Conservation (phyloP, 35 echinoderm and acorn worm genomes). For the Ophioderma brevispina region DNA sequence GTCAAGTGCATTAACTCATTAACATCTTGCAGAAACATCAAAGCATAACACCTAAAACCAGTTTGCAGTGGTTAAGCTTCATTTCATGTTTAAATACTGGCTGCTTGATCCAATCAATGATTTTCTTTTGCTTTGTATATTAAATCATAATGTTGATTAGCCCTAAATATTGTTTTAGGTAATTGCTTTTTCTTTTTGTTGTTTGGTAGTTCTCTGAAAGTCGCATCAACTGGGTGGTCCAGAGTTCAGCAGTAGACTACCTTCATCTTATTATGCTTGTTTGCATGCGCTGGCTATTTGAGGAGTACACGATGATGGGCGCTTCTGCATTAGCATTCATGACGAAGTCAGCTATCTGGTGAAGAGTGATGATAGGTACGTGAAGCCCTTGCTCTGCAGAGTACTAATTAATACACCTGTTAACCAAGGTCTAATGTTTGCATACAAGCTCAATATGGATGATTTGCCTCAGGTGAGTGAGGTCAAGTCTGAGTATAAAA, state of each 20-base stretch:
- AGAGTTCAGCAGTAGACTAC: slow-evolving; percentile 97
- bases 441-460: slow-evolving; percentile 89
- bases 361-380: slow-evolving; percentile 87
- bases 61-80: too few relatives aligned
- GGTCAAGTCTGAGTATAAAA: too few relatives aligned
- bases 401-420: slow-evolving; percentile 80
- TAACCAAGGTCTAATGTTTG: slow-evolving; percentile 74
- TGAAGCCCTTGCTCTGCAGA: slow-evolving; percentile 76
- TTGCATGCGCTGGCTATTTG: slow-evolving; percentile 73
- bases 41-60: too few relatives aligned
- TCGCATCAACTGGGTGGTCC: slow-evolving; percentile 98
- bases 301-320: slow-evolving; percentile 85
- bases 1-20: too few relatives aligned
- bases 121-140: too few relatives aligned
- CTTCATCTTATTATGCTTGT: slow-evolving; percentile 98
- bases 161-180: too few relatives aligned
- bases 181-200: too few relatives aligned
- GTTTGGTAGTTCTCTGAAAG: slow-evolving; percentile 97
- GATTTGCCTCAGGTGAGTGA: slow-evolving; percentile 81
- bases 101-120: too few relatives aligned
- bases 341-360: slow-evolving; percentile 99
- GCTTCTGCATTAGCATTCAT: slow-evolving; percentile 97
- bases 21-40: too few relatives aligned
- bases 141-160: too few relatives aligned
- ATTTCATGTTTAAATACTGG: too few relatives aligned